Evolutionary conservation across 2,888 invertebrate species (phyloP), one percentile per base, ranked within the genome.

Genomic region (Tanytarsus gracilentus): DNA sequence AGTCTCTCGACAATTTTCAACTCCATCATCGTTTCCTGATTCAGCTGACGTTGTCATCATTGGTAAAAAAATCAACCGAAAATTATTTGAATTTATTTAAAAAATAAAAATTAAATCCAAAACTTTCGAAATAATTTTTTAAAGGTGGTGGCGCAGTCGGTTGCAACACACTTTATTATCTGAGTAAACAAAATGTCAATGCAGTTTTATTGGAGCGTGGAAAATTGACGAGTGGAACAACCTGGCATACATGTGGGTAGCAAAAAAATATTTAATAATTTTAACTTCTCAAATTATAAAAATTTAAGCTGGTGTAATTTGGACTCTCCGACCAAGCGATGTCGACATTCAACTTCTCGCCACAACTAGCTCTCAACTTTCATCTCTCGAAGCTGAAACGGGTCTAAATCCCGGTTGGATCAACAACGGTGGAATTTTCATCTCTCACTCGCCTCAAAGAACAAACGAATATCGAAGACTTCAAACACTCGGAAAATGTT

Each of bases 391-490:
- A 70, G 72, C 80, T 55, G 92, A 94, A 72, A 86, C 86, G 0
- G 93, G 86, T 1, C 76, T 87, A 8, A 79, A 86, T 72, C 84
- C 92, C 0, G 93, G 93, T 0, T 94, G 89, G 86, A 86, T 83
- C 65, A 85, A 89, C 70, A 92, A 93, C 73, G 94, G 94, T 2
- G 93, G 92, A 39, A 78, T 95, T 67, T 93, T 91, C 71, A 86
- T 93, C 65, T 91, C 93, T 4, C 80, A 82, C 67, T 81, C 79
- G 53, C 77, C 82, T 60, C 70, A 69, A 65, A 65, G 67, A 63
- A 33, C 60, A 23, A 83, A 88, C 71, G 93, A 94, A 74, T 93
- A 92, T 70, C 81, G 84, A 70, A 78, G 92, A 23, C 73, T 92
- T 29, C 81, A 86, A 58, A 88, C 89, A 0, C 74, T 86, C n/a